Evolutionary conservation across 2,113 vertebrate species (phyloP).

Genomic region (Felis chaus): DNA sequence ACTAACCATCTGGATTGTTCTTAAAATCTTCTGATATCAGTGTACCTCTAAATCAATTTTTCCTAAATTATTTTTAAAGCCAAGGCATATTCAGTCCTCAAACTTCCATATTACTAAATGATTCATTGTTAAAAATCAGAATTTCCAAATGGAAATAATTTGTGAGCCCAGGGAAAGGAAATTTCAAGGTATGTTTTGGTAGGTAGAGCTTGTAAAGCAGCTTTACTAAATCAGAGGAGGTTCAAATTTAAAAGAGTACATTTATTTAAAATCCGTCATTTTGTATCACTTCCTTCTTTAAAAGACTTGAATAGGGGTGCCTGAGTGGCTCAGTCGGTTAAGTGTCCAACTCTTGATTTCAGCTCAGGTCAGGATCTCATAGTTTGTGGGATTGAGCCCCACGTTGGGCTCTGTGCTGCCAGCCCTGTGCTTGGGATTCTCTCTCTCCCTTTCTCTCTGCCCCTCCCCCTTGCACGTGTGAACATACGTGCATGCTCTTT

Average conservation of each 20-base stretch:
- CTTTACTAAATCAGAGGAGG: neutral
- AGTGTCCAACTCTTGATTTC: too few relatives aligned
- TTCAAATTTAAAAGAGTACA: neutral
- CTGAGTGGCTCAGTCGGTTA: too few relatives aligned
- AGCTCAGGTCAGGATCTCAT: too few relatives aligned
- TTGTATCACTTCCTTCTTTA: neutral
- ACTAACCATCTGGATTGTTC: neutral
- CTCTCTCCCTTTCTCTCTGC: too few relatives aligned
- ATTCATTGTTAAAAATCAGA: neutral
- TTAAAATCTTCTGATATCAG: neutral
- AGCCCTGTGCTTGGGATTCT: too few relatives aligned
- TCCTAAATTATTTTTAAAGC: slow-evolving; percentile 17
- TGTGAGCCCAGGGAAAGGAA: neutral
- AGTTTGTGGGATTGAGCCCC: too few relatives aligned
- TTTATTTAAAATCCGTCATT: neutral
- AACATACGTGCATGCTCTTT: too few relatives aligned
- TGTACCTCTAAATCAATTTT: neutral
- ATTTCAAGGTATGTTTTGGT: neutral
- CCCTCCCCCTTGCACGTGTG: too few relatives aligned
- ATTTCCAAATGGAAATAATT: slow-evolving; percentile 34
- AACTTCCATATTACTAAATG: neutral
- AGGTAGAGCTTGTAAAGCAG: neutral
- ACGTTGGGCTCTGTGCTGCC: too few relatives aligned
- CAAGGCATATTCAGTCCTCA: neutral
- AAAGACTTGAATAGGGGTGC: neutral